Evolutionary conservation across 2,797 vertebrate genomes (phyloP), one percentile per base, ranked within the genome.

Genomic region (Selene dorsalis): DNA sequence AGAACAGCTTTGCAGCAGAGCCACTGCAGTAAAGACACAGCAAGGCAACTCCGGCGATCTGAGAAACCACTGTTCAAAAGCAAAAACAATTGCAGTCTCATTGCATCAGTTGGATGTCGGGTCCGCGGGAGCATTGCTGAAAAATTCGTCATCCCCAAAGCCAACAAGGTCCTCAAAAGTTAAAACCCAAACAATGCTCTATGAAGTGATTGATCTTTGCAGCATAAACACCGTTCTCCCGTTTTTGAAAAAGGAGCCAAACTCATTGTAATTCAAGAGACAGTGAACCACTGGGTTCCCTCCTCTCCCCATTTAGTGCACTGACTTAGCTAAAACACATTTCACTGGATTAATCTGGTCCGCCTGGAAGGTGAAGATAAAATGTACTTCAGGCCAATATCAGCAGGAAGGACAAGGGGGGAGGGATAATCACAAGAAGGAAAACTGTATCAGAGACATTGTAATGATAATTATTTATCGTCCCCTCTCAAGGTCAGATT

Each of bases 141-240:
- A 91, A 93, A 92, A 94, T 95, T 93, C 94, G 84, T 94, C 94
- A 94, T 94, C 88, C 92, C 85, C 87, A 87, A 93, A 93, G 92
- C 92, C 87, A 92, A 93, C 89, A 88, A 93, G 91, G 92, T 91
- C 93, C 93, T 93, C 91, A 94, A 93, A 94, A 92, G 90, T 94
- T 93, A 91, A 92, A 91, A 91, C 77, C 90, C 84, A 93, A 94
- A 95, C 92, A 93, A 92, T 92, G 92, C 91, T 92, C 81, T 75
- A 80, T 80, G 87, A 92, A 87, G 90, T 84, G 90, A 94, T 93
- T 94, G 93, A 94, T 93, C 93, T 93, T 63, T 50, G 81, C 75
- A 22, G 70, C 72, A 61, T 88, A 91, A 92, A 93, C 88, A 92
- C 61, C 45, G 48, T 57, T 77, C 63, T 76, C 47, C 59, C 66